Evolutionary conservation across 2,113 vertebrate species (phyloP), one percentile per base, ranked within the genome.

Genomic region (Petaurus breviceps): DNA sequence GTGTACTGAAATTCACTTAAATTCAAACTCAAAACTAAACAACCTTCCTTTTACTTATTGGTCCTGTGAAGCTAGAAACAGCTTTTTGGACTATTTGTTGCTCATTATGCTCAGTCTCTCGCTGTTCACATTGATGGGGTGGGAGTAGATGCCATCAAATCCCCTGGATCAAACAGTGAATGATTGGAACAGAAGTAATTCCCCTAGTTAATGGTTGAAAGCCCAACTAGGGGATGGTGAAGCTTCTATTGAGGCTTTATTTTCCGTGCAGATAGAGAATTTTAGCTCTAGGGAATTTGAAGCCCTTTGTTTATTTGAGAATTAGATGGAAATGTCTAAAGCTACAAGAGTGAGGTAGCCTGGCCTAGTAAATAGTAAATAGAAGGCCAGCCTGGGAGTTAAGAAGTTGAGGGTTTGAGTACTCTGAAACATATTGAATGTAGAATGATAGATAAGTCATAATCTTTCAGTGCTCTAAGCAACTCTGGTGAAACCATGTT

Each of bases 21-120:
- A 92, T 26, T 96, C 37, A 92, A 90, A 91, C 28, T 51, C 90
- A 24, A 53, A 53, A 24, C 37, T 47, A 91, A 26, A 8, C 90
- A 90, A 26, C 89, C 92, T 95, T 0, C 84, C 37, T 95, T 84
- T 55, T 95, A 46, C 89, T 4, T 94, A 28, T 77, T 68, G 68
- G n/a, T 90, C 47, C 51, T 31, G n/a, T 10, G 28, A 92, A 91
- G 43, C 37, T 95, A 50, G 95, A 95, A 94, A 92, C 89, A 90
- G 23, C 24, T 22, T 1, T 92, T 47, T 84, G 24, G 16, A 19
- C n/a, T 37, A 16, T 55, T 91, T 91, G 25, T 53, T 90, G 6
- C n/a, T 43, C n/a, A 23, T 84, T 84, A 84, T 84, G 6, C 54
- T 97, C n/a, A 95, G 25, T 3, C 91, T 84, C 51, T 94, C 7